Conservation (phyloP, 2,797 vertebrate species). For the Sebastes oblongus region DNA sequence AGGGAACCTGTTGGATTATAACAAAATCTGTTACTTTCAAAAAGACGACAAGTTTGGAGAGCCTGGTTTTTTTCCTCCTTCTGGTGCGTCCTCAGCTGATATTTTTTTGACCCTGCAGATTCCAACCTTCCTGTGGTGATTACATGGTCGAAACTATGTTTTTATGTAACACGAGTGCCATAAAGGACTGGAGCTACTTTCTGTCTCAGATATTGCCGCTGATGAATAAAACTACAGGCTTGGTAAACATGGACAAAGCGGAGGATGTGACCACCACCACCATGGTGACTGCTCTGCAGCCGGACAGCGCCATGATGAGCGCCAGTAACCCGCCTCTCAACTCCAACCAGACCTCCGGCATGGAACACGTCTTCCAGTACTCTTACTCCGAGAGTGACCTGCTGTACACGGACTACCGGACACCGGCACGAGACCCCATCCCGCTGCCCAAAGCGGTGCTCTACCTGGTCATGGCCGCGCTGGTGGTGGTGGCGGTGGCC, state of each 20-base stretch:
- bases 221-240: conserved; percentile 85
- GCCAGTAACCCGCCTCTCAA: conserved; percentile 83
- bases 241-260: conserved; percentile 80
- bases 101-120: neutral
- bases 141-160: conserved; percentile 78
- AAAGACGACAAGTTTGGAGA: conserved; percentile 1
- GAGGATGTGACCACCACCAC: conserved; percentile 85
- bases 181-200: conserved; percentile 90
- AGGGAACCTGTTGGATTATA: conserved; percentile 44
- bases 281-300: conserved; percentile 85
- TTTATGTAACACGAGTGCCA: conserved; percentile 88
- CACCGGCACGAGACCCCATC: conserved; percentile 82
- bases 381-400: conserved; percentile 87
- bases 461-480: conserved; percentile 90
- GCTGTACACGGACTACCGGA: conserved; percentile 86
- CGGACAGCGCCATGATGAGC: conserved; percentile 81
- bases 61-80: neutral
- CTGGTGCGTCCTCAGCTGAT: neutral
- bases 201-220: conserved; percentile 88
- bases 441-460: conserved; percentile 90
- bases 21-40: neutral
- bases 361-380: conserved; percentile 88
- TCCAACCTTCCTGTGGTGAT: neutral
- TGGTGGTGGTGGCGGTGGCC: conserved; percentile 90
- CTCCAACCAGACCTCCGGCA: conserved; percentile 86